Conservation (phyloP, 1,140 invertebrate species). For the Portunus trituberculatus region DNA sequence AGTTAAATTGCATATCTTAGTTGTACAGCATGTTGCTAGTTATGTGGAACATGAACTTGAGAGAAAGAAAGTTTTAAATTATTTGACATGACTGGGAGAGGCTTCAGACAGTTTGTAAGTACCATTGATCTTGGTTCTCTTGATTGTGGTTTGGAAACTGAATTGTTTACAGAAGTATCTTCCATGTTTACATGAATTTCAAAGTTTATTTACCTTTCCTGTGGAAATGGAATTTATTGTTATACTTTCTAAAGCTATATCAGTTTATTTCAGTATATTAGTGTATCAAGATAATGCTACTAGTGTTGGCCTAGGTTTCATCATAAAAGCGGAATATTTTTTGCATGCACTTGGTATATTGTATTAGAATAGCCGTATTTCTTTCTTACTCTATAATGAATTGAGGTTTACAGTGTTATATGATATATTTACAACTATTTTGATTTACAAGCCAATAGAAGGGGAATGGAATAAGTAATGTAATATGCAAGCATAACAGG, state of each 20-base stretch:
- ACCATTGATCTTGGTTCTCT: background rate
- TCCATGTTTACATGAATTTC: background rate
- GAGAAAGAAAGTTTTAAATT: background rate
- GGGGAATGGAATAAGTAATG: background rate
- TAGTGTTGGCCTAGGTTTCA: background rate
- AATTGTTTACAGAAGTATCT: background rate
- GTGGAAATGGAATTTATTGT: background rate
- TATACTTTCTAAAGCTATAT: no score
- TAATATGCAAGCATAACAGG: constrained; percentile 52
- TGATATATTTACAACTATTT: background rate
- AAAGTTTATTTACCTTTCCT: background rate
- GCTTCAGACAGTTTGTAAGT: background rate
- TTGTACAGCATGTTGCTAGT: background rate
- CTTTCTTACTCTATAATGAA: background rate
- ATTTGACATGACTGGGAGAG: background rate
- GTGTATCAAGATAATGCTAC: background rate
- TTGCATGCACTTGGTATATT: no score
- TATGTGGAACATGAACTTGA: background rate
- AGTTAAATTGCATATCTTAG: background rate
- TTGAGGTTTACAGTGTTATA: background rate
- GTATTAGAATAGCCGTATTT: background rate
- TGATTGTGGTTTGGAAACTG: background rate
- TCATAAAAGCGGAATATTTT: background rate
- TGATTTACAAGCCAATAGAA: background rate
- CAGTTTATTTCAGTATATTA: no score